These are phyloP conservation scores for Macaria liturata DNA, from an alignment of 2,888 invertebrate species.

Conservation along the genomic window DNA sequence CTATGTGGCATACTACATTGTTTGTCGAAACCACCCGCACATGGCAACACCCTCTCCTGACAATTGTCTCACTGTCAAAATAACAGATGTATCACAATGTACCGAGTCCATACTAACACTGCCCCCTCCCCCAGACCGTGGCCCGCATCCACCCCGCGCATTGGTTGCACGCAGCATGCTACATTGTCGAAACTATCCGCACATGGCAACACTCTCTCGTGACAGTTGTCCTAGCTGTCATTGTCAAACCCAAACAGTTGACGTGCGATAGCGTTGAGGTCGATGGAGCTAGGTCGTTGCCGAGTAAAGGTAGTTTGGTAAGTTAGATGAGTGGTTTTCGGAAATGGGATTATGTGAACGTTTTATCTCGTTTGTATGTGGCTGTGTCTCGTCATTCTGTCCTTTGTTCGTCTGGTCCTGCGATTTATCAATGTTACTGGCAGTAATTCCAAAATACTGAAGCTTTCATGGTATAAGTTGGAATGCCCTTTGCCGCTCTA, in stretches of 20 bases:
- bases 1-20: too few species aligned
- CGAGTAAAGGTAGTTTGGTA: slow-evolving; percentile 18
- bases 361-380: too few species aligned
- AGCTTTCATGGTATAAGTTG: too few species aligned
- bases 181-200: slow-evolving; percentile 46
- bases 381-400: slow-evolving; percentile 1
- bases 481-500: too few species aligned
- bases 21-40: too few species aligned
- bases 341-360: too few species aligned
- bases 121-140: slow-evolving; percentile 48
- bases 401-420: too few species aligned
- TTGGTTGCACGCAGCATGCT: slow-evolving; percentile 51
- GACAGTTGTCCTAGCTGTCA: slow-evolving; percentile 43
- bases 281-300: slow-evolving; percentile 1
- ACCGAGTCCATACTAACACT: slow-evolving; percentile 18
- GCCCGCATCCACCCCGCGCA: slow-evolving; percentile 41
- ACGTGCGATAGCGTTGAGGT: slow-evolving; percentile 9
- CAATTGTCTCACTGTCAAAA: too few species aligned
- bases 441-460: too few species aligned
- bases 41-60: too few species aligned
- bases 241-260: slow-evolving; percentile 43
- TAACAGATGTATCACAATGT: not conserved
- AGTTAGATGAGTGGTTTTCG: slow-evolving; percentile 1
- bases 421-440: too few species aligned
- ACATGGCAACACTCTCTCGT: slow-evolving; percentile 52